These are phyloP conservation scores for Phyllotreta striolata DNA, from an alignment of 2,888 invertebrate species.

Conservation along the genomic window DNA sequence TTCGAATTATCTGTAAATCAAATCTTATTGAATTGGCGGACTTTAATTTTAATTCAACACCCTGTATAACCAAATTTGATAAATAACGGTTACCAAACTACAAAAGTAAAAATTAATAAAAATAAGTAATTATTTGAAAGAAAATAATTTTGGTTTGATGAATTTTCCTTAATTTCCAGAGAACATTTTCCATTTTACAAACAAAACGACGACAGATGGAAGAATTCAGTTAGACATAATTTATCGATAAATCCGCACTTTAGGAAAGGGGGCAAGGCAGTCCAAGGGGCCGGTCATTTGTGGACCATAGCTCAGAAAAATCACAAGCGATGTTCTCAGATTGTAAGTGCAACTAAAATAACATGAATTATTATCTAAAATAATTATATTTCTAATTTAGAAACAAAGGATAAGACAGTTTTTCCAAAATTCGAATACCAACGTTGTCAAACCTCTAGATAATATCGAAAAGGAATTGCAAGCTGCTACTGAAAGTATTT, in stretches of 20 bases:
- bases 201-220: constrained; percentile 91
- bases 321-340: constrained; percentile 67
- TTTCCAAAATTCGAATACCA: constrained; percentile 58
- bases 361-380: constrained; percentile 5
- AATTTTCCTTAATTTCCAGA: constrained; percentile 63
- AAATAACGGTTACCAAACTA: not conserved
- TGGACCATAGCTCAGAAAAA: constrained; percentile 84
- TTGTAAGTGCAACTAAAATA: constrained; percentile 58
- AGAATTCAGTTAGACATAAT: constrained; percentile 91
- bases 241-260: constrained; percentile 92
- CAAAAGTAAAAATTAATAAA: no score
- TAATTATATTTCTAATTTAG: constrained; percentile 47
- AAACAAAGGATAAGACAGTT: constrained; percentile 66
- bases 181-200: constrained; percentile 90
- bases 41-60: no score
- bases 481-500: constrained; percentile 66
- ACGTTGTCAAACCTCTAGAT: constrained; percentile 55
- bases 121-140: no score
- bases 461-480: constrained; percentile 63
- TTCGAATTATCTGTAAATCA: constrained; percentile 14
- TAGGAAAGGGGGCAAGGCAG: constrained; percentile 84
- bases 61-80: not conserved
- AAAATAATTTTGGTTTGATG: no score
- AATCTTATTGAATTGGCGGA: constrained; percentile 12
- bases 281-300: constrained; percentile 87